Evolutionary conservation across 2,888 invertebrate genomes (phyloP).

Genomic region (Temnothorax rugatulus): DNA sequence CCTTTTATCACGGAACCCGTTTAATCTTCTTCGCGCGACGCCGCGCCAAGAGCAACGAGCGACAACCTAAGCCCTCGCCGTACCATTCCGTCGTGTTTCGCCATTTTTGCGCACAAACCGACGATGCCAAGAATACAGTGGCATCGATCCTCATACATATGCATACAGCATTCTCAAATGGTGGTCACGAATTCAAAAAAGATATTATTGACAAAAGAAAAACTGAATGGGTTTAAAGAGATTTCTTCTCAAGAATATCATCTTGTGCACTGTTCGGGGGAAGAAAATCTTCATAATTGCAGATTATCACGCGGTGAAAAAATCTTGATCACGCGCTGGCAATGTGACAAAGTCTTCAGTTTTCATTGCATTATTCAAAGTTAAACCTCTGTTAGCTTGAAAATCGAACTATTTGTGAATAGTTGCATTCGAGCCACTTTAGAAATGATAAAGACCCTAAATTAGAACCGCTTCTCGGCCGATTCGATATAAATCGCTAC

Average conservation of each 20-base stretch:
- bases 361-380: background rate
- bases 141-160: constrained; percentile 30
- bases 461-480: background rate
- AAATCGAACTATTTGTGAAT: background rate
- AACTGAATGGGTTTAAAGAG: background rate
- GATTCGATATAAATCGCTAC: too few relatives aligned
- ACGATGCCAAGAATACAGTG: background rate
- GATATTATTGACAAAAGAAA: constrained; percentile 5
- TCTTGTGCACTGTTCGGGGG: too few relatives aligned
- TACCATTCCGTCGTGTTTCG: constrained; percentile 24
- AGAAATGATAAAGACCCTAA: background rate
- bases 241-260: background rate
- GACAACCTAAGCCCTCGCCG: constrained; percentile 22
- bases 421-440: background rate
- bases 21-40: constrained; percentile 54
- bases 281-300: background rate
- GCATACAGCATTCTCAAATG: background rate
- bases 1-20: constrained; percentile 44
- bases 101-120: constrained; percentile 39
- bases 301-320: background rate
- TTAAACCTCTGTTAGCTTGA: background rate
- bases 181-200: background rate
- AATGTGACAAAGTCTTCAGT: background rate
- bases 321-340: background rate
- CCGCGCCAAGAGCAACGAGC: constrained; percentile 27